Base-by-base conservation (phyloP, 2,797 vertebrate species). In the Halcyon badia region DNA sequence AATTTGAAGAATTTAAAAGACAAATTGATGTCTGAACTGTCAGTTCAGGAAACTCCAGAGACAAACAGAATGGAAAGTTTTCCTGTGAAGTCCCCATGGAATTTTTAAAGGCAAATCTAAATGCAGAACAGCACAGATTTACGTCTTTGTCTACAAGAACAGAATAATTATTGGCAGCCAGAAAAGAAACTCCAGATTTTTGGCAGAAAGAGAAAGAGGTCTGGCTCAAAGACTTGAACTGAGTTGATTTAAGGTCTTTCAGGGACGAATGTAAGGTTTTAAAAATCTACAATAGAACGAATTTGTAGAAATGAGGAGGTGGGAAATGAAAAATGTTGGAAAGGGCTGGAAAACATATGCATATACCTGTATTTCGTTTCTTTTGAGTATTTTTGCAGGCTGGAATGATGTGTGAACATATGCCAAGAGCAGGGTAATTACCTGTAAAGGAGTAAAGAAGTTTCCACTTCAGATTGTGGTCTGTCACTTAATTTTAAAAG, bases 51-150 rank as follows among this genome's bases (percentile, higher is more conserved):
- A 96, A 96, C 89, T 95, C 54, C 48, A 72, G 71, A 92, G 93
- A 93, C 89, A 97, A 91, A 91, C 70, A 68, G 82, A 97, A 97
- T 97, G 94, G 88, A 70, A 93, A 60, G 82, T 66, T 96, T 97
- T 97, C 79, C 86, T 1, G 51, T 83, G 73, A 97, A 94, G 83
- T 84, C 83, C 76, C 46, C 46, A 51, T 92, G 89, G 90, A 96
- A 94, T 95, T 96, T 95, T 65, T 58, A 75, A 84, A 96, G 75
- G 83, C 82, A 92, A 76, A 83, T 95, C 76, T 95, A 95, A 96
- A 92, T 92, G 91, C 90, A 94, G 78, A 92, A 72, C 78, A 91
- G 96, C 89, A 87, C 66, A 42, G 88, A 95, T 95, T 95, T 96
- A 88, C 22, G 20, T 96, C 85, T 87, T 97, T 96, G 78, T 96